phyloP scores from a whole-genome alignment of 2,113 vertebrate genomes.

The Xenotilapia leptura region DNA sequence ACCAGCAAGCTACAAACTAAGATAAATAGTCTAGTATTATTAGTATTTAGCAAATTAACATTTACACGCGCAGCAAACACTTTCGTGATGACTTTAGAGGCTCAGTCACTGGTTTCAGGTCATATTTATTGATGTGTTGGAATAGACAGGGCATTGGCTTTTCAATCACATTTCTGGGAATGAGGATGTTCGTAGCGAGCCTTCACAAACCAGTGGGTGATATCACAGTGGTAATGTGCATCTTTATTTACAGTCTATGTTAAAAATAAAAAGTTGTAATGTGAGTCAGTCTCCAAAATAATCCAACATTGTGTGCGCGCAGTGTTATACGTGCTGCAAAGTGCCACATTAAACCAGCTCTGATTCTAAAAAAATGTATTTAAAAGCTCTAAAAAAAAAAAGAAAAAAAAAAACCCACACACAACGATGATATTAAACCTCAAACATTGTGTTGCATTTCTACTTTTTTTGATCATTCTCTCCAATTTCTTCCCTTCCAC shows the following conservation, averaged over 20 bases:
- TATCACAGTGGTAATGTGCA: not conserved
- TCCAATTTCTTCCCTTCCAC: not conserved
- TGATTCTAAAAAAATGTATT: not conserved
- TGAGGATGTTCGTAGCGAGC: not conserved
- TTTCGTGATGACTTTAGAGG: not conserved
- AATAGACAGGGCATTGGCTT: not conserved
- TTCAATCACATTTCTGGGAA: not conserved
- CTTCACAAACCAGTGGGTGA: not conserved
- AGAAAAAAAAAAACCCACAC: rapidly evolving
- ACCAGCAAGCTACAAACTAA: not conserved
- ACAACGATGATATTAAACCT: not conserved
- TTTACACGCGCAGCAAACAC: not conserved
- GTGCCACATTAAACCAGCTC: not conserved
- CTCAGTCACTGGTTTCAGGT: not conserved
- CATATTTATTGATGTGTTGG: not conserved
- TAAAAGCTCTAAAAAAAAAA: rapidly evolving
- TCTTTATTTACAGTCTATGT: not conserved
- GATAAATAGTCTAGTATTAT: not conserved
- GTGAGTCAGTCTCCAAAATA: not conserved
- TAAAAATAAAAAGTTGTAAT: not conserved
- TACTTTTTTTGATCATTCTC: not conserved
- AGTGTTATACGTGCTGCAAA: not conserved
- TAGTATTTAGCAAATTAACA: not conserved
- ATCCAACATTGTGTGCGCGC: rapidly evolving
- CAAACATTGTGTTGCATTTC: not conserved